A percentile compares a stretch with the other conserved stretches of the same genome.
Conservation (phyloP, 2,888 invertebrate genomes). For the Rhamnusium bicolor region DNA sequence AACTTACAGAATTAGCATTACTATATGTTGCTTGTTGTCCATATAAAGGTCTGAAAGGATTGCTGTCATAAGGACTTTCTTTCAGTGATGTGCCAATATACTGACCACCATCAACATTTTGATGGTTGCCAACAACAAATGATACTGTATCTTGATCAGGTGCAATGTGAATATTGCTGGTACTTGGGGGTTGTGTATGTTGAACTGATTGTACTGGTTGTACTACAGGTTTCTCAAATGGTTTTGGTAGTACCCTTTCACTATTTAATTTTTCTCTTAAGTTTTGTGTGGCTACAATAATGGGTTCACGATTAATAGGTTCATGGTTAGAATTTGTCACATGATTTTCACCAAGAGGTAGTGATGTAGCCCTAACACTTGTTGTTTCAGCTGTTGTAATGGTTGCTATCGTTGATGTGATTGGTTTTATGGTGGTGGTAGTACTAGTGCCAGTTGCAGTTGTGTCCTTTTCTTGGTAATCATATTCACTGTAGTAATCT, state of each 20-base stretch:
- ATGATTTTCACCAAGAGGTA: conserved; percentile 70
- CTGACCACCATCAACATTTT: conserved; percentile 73
- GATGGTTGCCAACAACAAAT: conserved; percentile 78
- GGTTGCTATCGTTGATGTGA: conserved; percentile 39
- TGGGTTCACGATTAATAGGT: conserved; percentile 59
- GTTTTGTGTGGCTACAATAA: conserved; percentile 68
- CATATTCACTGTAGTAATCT: conserved; percentile 43
- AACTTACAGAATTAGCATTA: conserved; percentile 48
- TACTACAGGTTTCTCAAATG: conserved; percentile 62
- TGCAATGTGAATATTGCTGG: conserved; percentile 78
- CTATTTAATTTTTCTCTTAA: conserved; percentile 67
- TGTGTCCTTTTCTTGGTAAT: conserved; percentile 49
- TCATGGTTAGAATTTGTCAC: conserved; percentile 53
- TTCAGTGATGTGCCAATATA: conserved; percentile 72
- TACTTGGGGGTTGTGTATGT: conserved; percentile 70
- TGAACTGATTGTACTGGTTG: conserved; percentile 41
- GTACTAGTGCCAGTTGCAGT: conserved; percentile 39
- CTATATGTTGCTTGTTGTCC: conserved; percentile 52
- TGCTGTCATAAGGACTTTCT: conserved; percentile 71
- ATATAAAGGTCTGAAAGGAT: conserved; percentile 66
- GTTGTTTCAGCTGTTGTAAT: conserved; percentile 44
- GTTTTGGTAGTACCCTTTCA: conserved; percentile 65
- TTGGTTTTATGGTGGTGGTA: conserved; percentile 26
- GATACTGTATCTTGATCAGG: conserved; percentile 78
- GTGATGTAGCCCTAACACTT: conserved; percentile 66